These are phyloP conservation scores for Hirudinaria manillensis DNA, from an alignment of 2,888 invertebrate genomes.

Conservation along the genomic window DNA sequence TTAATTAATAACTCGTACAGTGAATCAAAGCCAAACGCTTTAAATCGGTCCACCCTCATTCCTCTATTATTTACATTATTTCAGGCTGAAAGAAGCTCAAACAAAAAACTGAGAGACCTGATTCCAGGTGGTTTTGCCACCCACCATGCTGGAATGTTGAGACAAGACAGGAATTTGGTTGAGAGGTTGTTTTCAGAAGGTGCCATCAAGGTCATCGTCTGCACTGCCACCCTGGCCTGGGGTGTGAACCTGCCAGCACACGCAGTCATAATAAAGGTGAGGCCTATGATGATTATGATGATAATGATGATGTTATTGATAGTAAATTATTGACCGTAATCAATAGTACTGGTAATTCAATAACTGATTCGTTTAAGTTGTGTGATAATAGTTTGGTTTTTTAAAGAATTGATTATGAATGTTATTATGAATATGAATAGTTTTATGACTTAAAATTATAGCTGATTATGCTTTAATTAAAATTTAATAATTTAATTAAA, in stretches of 20 bases:
- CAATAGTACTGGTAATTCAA: no score
- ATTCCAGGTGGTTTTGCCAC: constrained; percentile 81
- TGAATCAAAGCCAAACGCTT: no score
- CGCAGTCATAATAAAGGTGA: constrained; percentile 85
- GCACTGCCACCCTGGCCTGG: constrained; percentile 97
- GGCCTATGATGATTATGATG: not conserved
- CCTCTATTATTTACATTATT: no score
- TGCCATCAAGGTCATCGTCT: constrained; percentile 77
- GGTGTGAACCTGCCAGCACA: constrained; percentile 98
- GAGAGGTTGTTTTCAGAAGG: constrained; percentile 85
- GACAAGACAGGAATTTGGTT: constrained; percentile 69
- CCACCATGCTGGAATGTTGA: constrained; percentile 91
- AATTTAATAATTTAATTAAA: no score
- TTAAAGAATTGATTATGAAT: no score
- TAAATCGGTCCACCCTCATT: no score
- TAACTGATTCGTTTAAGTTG: no score
- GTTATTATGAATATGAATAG: no score
- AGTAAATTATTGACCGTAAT: not conserved
- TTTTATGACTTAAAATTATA: not conserved
- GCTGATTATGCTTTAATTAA: not conserved
- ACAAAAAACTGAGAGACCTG: constrained; percentile 74
- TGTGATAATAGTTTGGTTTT: no score
- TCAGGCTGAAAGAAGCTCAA: constrained; percentile 55
- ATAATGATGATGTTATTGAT: not conserved
- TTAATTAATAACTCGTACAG: no score